Evolutionary conservation across 1,140 invertebrate genomes (phyloP).

Genomic region (Drosophila ogumai): DNA sequence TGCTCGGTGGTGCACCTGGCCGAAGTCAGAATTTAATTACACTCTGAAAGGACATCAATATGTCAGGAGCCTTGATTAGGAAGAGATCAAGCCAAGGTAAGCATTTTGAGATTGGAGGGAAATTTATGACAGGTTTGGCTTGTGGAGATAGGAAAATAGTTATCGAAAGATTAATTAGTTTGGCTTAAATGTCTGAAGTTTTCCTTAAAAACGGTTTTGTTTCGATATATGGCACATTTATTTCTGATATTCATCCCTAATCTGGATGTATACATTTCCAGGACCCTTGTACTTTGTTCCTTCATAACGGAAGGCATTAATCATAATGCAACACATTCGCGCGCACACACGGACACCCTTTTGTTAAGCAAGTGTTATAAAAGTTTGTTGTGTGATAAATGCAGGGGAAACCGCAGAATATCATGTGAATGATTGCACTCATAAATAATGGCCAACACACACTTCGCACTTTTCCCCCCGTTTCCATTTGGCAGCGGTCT

Average conservation of each 20-base stretch:
- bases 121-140: slow-evolving; percentile 2
- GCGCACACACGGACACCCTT: slow-evolving; percentile 3
- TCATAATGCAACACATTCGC: slow-evolving; percentile 26
- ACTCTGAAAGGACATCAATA: slow-evolving; percentile 27
- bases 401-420: slow-evolving; percentile 77
- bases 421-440: slow-evolving; percentile 81
- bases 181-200: not conserved
- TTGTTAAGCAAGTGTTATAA: slow-evolving; percentile 75
- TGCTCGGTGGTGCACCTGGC: not conserved
- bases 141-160: not conserved
- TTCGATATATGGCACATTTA: not conserved
- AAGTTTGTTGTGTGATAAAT: slow-evolving; percentile 77
- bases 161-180: not conserved
- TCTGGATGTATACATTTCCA: not conserved
- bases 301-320: slow-evolving; percentile 43
- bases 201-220: not conserved
- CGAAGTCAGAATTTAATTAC: slow-evolving; percentile 42
- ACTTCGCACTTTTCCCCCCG: not conserved
- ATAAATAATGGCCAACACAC: slow-evolving; percentile 71
- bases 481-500: slow-evolving; percentile 11
- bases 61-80: slow-evolving; percentile 2
- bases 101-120: slow-evolving; percentile 5
- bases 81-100: not conserved
- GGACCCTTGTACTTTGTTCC: not conserved
- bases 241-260: slow-evolving; percentile 5